Evolutionary conservation across 2,113 vertebrate genomes (phyloP).

Genomic region (Microtus montanus): DNA sequence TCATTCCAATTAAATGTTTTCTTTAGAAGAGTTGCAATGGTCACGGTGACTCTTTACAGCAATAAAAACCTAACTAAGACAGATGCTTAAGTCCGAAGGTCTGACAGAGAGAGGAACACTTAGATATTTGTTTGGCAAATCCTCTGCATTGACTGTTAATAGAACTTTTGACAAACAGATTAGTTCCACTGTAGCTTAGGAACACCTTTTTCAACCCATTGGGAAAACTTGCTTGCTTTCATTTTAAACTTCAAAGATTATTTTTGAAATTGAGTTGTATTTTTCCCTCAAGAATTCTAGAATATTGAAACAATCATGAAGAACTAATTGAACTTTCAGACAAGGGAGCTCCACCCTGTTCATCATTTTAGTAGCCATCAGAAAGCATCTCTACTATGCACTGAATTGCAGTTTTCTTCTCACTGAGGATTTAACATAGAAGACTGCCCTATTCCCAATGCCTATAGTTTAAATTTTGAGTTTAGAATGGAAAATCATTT

Average conservation of each 20-base stretch:
- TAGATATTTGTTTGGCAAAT: not conserved
- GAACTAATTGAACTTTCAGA: conserved; percentile 35
- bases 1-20: not conserved
- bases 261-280: conserved; percentile 64
- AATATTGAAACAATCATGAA: conserved; percentile 18
- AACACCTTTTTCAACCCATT: not conserved
- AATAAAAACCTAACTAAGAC: not conserved
- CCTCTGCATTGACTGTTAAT: not conserved
- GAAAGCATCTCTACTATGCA: not conserved
- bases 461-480: not conserved
- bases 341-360: not conserved
- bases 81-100: not conserved
- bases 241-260: conserved; percentile 56
- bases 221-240: conserved; percentile 15
- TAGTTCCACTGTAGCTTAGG: conserved; percentile 15
- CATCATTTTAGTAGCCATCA: not conserved
- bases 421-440: not conserved
- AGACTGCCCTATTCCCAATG: not conserved
- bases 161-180: conserved; percentile 20
- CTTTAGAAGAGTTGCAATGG: not conserved
- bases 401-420: not conserved
- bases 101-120: not conserved
- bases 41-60: not conserved
- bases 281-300: conserved; percentile 25
- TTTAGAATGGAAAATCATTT: conserved; percentile 10